Evolutionary conservation across 23 tunicate genomes (phyloP), one percentile per base, ranked within the genome.

Genomic region (Botrylloides violaceus): DNA sequence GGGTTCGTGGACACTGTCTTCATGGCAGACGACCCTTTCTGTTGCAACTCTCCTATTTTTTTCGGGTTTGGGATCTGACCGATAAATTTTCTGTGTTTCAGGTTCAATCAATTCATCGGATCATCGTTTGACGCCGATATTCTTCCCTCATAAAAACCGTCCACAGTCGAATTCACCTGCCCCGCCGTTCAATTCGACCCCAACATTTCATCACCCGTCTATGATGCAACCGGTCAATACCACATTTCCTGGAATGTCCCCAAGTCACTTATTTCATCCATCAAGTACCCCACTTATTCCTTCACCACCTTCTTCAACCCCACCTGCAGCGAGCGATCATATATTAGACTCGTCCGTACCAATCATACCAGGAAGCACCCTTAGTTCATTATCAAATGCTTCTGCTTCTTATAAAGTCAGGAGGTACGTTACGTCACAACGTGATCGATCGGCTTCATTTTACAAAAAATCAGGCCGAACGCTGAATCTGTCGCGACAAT

Each of bases 21-120:
- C n/a, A n/a, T n/a, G n/a, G n/a, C n/a, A n/a, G n/a, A n/a, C n/a
- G n/a, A n/a, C n/a, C n/a, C n/a, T n/a, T n/a, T n/a, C n/a, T n/a
- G n/a, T n/a, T n/a, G n/a, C n/a, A n/a, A n/a, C n/a, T n/a, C n/a
- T n/a, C n/a, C n/a, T n/a, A n/a, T n/a, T n/a, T n/a, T n/a, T n/a
- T n/a, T n/a, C n/a, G n/a, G n/a, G n/a, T n/a, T n/a, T n/a, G n/a
- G n/a, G n/a, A n/a, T n/a, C n/a, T n/a, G n/a, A n/a, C n/a, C n/a
- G n/a, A n/a, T n/a, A n/a, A n/a, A n/a, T n/a, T n/a, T n/a, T n/a
- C 30, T 59, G 20, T 65, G 7, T 65, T 65, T 23, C 76, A 84
- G 92, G 83, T 9, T 84, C 92, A 0, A 65, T 84, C 61, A 78
- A 43, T 20, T 28, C 72, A 26, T 78, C 94, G 30, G 95, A 87